These are phyloP conservation scores for Chrysina gloriosa DNA, from an alignment of 2,888 invertebrate species.

Conservation along the genomic window DNA sequence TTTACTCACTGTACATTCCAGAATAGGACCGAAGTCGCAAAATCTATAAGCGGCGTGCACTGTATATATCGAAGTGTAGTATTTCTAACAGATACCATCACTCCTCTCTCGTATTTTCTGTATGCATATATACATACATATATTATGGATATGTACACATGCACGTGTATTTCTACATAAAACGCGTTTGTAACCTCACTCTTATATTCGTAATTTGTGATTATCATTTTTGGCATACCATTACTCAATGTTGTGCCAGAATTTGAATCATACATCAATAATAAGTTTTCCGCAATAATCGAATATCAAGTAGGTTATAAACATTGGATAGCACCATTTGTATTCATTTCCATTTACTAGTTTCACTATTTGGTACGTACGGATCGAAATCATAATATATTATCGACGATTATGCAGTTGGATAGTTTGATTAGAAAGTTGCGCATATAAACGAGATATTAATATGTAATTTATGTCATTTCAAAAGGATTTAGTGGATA, in stretches of 20 bases:
- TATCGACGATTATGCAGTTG: slow-evolving; percentile 22
- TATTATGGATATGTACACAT: too few species aligned
- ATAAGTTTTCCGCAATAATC: neutral
- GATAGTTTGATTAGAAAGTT: neutral
- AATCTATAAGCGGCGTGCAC: too few species aligned
- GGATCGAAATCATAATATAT: slow-evolving; percentile 12
- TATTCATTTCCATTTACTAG: neutral
- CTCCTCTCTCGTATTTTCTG: too few species aligned
- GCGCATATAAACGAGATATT: slow-evolving; percentile 39
- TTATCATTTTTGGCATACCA: neutral
- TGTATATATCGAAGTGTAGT: too few species aligned
- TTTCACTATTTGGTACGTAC: neutral
- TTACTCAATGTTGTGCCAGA: neutral
- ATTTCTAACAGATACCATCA: too few species aligned
- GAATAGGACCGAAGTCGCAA: too few species aligned
- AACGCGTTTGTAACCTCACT: too few species aligned
- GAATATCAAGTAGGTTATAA: neutral
- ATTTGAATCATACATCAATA: neutral
- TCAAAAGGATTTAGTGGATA: neutral
- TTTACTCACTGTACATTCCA: too few species aligned
- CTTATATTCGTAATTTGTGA: neutral
- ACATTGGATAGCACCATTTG: neutral
- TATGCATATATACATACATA: too few species aligned
- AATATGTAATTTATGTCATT: slow-evolving; percentile 37
- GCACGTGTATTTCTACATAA: too few species aligned